Percentiles rank a stretch among this genome's conserved stretches.
Evolutionary conservation across 2,113 vertebrate species (phyloP).

Genomic region (Oophaga pumilio): DNA sequence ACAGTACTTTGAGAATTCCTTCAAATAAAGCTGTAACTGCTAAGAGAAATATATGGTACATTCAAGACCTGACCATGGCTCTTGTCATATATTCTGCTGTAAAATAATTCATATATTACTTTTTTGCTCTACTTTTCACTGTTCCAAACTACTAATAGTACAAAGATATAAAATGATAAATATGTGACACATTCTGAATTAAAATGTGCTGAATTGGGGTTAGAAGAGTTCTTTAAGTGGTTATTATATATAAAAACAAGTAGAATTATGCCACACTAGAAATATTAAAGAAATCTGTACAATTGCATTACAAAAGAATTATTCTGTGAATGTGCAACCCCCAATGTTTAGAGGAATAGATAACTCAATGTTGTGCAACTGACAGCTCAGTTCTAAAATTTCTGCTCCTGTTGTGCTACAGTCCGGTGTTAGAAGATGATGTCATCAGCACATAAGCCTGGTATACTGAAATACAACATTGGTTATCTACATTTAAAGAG

Average conservation of each 20-base stretch:
- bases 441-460: too few species aligned
- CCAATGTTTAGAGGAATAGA: not conserved
- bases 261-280: not conserved
- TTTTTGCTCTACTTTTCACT: not conserved
- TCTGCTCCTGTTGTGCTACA: not conserved
- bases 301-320: not conserved
- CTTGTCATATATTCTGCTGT: not conserved
- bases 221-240: not conserved
- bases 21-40: constrained; percentile 37
- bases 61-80: not conserved
- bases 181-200: not conserved
- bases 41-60: constrained; percentile 14
- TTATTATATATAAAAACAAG: not conserved
- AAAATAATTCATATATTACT: not conserved
- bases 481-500: too few species aligned
- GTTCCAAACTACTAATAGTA: not conserved
- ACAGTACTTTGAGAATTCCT: constrained; percentile 32
- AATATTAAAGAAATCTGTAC: not conserved
- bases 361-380: not conserved
- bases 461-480: too few species aligned
- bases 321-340: not conserved
- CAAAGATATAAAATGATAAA: not conserved
- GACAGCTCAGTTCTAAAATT: not conserved
- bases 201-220: not conserved
- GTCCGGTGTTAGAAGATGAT: not conserved